A percentile compares a stretch with the other conserved stretches of the same genome.
Evolutionary conservation across 2,113 vertebrate genomes (phyloP).

Genomic region (Crotalus helleri): DNA sequence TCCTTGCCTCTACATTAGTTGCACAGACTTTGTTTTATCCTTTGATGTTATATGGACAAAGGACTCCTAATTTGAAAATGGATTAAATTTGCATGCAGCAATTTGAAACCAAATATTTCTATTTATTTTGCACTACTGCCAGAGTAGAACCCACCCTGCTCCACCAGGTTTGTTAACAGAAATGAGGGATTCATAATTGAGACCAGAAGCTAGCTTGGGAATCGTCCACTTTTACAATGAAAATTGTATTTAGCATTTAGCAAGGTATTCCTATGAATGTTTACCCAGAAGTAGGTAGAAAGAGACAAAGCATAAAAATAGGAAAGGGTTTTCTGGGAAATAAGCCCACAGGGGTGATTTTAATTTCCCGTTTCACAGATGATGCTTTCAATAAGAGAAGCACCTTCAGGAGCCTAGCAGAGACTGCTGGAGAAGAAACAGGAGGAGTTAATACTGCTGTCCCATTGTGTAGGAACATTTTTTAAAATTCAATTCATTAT

Average conservation of each 20-base stretch:
- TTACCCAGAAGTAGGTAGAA: neutral
- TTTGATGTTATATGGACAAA: neutral
- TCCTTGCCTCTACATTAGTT: neutral
- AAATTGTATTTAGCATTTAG: conserved; percentile 24
- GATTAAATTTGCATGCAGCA: neutral
- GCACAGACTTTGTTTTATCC: neutral
- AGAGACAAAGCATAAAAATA: neutral
- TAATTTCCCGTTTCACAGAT: neutral
- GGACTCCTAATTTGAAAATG: neutral
- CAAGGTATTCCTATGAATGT: neutral
- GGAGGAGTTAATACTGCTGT: neutral
- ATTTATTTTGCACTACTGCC: neutral
- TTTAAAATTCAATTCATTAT: neutral
- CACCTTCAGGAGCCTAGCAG: neutral
- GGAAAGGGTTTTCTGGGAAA: neutral
- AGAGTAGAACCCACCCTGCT: neutral
- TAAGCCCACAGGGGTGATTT: neutral
- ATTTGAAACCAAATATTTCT: conserved; percentile 36
- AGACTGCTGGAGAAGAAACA: neutral
- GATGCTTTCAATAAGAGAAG: neutral
- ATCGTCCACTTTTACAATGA: neutral
- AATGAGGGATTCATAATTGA: neutral
- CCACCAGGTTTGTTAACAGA: neutral
- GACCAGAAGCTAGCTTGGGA: neutral
- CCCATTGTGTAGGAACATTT: neutral